These are phyloP conservation scores for Talpa occidentalis DNA, from an alignment of 2,113 vertebrate species.

Conservation along the genomic window DNA sequence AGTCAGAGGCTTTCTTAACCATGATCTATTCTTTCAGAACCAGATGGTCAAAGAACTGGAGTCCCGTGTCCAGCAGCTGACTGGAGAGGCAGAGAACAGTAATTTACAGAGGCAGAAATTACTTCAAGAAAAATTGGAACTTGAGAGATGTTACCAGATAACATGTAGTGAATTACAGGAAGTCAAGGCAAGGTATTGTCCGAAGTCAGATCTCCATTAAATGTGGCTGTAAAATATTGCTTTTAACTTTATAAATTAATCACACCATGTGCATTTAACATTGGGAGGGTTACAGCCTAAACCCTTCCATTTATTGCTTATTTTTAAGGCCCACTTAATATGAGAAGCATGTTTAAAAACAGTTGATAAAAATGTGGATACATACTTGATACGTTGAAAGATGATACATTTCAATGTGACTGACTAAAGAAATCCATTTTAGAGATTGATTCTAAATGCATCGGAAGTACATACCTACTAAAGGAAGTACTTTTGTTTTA, in stretches of 20 bases:
- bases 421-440: constrained; percentile 12
- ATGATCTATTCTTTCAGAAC: constrained; percentile 86
- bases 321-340: neutral
- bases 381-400: constrained; percentile 6
- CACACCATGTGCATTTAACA: neutral
- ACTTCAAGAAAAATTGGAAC: constrained; percentile 91
- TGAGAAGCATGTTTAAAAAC: neutral
- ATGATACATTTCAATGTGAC: constrained; percentile 28
- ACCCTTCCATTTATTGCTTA: neutral
- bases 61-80: constrained; percentile 92
- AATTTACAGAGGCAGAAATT: constrained; percentile 90
- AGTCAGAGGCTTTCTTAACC: constrained; percentile 64
- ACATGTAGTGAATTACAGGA: constrained; percentile 91
- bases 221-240: neutral
- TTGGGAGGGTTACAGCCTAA: neutral
- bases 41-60: constrained; percentile 91
- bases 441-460: neutral
- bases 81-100: constrained; percentile 92
- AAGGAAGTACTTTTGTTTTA: neutral
- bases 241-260: neutral
- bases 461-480: neutral
- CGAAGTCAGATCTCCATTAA: neutral
- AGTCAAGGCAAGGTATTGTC: constrained; percentile 89
- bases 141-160: constrained; percentile 89
- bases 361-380: constrained; percentile 23